Conservation (phyloP, 2,888 invertebrate species). For the Pterostichus madidus region DNA sequence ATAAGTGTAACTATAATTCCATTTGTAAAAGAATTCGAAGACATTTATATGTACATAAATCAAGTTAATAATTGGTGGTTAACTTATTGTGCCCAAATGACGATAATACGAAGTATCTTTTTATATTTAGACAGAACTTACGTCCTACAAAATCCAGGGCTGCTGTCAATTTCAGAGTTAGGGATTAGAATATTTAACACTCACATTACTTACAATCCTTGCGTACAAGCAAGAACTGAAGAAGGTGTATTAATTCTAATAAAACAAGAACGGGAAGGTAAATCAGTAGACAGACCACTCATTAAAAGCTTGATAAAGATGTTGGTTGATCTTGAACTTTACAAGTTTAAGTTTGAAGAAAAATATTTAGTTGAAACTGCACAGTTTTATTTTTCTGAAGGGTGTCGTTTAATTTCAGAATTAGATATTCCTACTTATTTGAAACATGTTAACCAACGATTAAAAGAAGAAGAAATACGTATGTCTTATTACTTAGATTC, state of each 20-base stretch:
- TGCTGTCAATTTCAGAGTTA: conserved; percentile 96
- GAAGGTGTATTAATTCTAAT: conserved; percentile 93
- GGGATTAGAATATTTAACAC: conserved; percentile 94
- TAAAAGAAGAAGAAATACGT: conserved; percentile 94
- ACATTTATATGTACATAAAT: conserved; percentile 83
- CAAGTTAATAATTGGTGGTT: conserved; percentile 95
- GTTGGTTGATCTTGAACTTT: conserved; percentile 95
- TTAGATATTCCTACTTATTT: conserved; percentile 94
- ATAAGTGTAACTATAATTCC: conserved; percentile 91
- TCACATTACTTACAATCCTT: conserved; percentile 91
- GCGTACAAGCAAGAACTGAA: conserved; percentile 92
- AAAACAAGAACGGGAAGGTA: conserved; percentile 93
- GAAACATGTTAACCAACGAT: conserved; percentile 92
- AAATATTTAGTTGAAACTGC: conserved; percentile 94
- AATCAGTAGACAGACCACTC: conserved; percentile 91
- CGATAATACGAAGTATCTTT: conserved; percentile 98
- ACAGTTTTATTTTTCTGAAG: conserved; percentile 93
- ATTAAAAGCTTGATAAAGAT: conserved; percentile 95
- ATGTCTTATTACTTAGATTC: conserved; percentile 93
- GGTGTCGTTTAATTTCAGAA: conserved; percentile 91
- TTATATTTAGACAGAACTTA: conserved; percentile 96
- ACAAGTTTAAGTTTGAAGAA: conserved; percentile 90
- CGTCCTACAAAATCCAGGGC: conserved; percentile 92
- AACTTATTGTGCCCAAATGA: conserved; percentile 96
- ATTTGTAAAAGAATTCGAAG: conserved; percentile 90